Conservation (phyloP, 2,888 invertebrate species). For the Parnassius glacialis region DNA sequence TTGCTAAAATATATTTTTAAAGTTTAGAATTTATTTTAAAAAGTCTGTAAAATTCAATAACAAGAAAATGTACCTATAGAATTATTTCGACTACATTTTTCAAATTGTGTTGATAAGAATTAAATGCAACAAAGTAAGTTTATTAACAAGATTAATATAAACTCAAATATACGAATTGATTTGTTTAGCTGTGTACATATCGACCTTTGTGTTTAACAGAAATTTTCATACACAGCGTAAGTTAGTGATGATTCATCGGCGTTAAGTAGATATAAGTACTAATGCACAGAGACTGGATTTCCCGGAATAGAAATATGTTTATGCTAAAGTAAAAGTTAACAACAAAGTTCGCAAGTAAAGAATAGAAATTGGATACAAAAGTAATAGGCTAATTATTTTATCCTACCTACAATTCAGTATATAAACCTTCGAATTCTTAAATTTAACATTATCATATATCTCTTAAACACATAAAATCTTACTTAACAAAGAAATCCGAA, state of each 20-base stretch:
- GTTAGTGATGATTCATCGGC: slow-evolving; percentile 72
- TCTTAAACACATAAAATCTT: neutral
- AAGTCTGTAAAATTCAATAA: too few species aligned
- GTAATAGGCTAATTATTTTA: neutral
- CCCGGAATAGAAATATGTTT: slow-evolving; percentile 39
- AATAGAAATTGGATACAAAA: slow-evolving; percentile 8
- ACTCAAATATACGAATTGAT: too few species aligned
- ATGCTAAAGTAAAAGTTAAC: slow-evolving; percentile 25
- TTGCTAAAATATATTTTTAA: too few species aligned
- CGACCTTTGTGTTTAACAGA: slow-evolving; percentile 44
- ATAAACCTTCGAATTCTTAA: neutral
- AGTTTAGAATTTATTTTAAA: too few species aligned
- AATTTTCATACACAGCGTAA: slow-evolving; percentile 52
- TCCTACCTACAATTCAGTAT: slow-evolving; percentile 20
- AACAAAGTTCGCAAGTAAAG: slow-evolving; percentile 12
- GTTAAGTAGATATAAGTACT: slow-evolving; percentile 34
- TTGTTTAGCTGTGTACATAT: slow-evolving; percentile 20
- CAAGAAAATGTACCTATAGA: too few species aligned
- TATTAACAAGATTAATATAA: too few species aligned
- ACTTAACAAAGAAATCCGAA: neutral
- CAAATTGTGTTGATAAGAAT: too few species aligned
- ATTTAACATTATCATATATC: neutral
- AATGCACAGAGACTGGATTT: slow-evolving; percentile 58
- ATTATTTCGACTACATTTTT: too few species aligned
- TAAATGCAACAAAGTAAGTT: too few species aligned